Percentiles rank a stretch among this genome's conserved stretches.
Evolutionary conservation across 1,140 invertebrate species (phyloP).

Genomic region (Drosophila watanabei): DNA sequence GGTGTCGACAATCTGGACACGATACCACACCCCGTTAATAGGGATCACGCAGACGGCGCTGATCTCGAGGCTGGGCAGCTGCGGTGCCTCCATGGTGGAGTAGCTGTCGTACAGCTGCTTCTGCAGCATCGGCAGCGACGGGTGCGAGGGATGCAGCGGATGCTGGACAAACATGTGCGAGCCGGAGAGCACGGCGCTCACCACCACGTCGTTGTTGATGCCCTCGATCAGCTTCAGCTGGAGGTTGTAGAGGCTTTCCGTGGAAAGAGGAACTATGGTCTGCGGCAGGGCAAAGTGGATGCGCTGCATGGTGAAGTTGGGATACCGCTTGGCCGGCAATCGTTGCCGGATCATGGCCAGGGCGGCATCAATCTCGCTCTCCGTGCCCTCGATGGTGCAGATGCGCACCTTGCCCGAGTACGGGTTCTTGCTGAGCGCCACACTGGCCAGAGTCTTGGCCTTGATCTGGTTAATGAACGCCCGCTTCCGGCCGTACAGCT

Average conservation of each 20-base stretch:
- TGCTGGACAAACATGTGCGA: constrained; percentile 96
- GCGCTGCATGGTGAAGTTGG: constrained; percentile 92
- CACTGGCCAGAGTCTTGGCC: constrained; percentile 90
- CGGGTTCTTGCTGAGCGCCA: constrained; percentile 92
- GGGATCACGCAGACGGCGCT: constrained; percentile 96
- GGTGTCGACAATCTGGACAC: constrained; percentile 92
- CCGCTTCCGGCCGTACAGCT: constrained; percentile 94
- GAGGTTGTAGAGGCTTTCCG: constrained; percentile 75
- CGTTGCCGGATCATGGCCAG: constrained; percentile 93
- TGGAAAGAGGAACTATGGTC: constrained; percentile 80
- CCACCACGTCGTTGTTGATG: constrained; percentile 96
- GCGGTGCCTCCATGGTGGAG: constrained; percentile 88
- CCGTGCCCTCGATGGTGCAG: constrained; percentile 93
- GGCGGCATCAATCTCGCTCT: constrained; percentile 91
- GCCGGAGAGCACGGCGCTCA: constrained; percentile 93
- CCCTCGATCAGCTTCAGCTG: constrained; percentile 93
- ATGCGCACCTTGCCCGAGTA: constrained; percentile 91
- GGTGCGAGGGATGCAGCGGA: constrained; percentile 96
- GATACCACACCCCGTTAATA: constrained; percentile 94
- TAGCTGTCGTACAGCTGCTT: constrained; percentile 91
- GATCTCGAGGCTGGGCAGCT: constrained; percentile 89
- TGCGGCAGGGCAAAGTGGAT: constrained; percentile 88
- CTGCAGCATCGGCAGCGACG: constrained; percentile 92
- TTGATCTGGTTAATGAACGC: constrained; percentile 93
- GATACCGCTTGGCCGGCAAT: constrained; percentile 92